A percentile compares a stretch with the other conserved stretches of the same genome.
phyloP scores from a whole-genome alignment of 1,140 invertebrate species.

The Drosophila bocqueti region DNA sequence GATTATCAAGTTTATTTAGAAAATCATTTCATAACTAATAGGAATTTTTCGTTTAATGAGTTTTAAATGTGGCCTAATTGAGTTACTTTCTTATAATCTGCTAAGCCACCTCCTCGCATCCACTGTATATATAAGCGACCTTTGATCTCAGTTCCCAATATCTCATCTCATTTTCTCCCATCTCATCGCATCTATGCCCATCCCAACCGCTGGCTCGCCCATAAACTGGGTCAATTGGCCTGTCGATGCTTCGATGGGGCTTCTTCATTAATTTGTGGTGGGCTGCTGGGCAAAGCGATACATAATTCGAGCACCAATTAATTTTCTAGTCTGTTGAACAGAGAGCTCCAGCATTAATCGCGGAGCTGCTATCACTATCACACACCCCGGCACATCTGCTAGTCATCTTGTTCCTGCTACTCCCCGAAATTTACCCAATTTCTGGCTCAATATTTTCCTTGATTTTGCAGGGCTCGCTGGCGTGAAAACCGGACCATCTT shows the following conservation, averaged over 20 bases:
- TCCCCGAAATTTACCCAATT: conserved; percentile 32
- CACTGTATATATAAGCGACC: not conserved
- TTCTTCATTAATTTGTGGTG: conserved; percentile 33
- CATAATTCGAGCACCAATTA: conserved; percentile 72
- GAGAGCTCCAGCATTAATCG: conserved; percentile 64
- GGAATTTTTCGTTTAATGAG: too few relatives aligned
- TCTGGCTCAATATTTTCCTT: not conserved
- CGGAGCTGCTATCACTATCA: conserved; percentile 10
- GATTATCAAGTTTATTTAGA: too few relatives aligned
- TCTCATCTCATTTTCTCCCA: not conserved
- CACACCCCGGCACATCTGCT: conserved; percentile 23
- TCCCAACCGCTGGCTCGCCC: conserved; percentile 2
- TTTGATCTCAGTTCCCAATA: conserved; percentile 2
- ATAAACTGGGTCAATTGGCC: conserved; percentile 43
- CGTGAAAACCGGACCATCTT: conserved; percentile 96
- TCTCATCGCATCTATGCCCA: not conserved
- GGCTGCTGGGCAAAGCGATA: conserved; percentile 33
- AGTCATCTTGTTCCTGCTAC: not conserved
- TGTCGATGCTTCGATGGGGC: conserved; percentile 30
- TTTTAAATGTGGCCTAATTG: not conserved
- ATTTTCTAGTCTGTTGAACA: conserved; percentile 72
- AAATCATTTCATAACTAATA: too few relatives aligned
- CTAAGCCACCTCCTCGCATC: not conserved
- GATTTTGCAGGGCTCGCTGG: conserved; percentile 91
- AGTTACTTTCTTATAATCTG: too few relatives aligned